These are phyloP conservation scores for Elanus axillaris DNA, from an alignment of 2,113 vertebrate genomes.

Conservation along the genomic window DNA sequence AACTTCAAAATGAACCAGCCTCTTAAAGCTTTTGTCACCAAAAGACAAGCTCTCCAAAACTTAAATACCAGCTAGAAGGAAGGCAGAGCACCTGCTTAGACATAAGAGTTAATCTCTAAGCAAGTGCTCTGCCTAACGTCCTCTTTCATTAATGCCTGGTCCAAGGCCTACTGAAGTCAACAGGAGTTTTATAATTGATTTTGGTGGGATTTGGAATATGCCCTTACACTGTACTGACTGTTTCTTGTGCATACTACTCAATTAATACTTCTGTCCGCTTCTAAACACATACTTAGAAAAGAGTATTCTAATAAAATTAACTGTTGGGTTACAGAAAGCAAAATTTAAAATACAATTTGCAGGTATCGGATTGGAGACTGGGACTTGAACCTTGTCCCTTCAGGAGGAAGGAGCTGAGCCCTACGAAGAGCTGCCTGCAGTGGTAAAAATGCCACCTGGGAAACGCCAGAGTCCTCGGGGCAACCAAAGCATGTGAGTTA, in stretches of 20 bases:
- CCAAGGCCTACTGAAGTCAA: background rate
- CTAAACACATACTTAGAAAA: background rate
- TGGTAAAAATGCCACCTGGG: background rate
- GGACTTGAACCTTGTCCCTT: background rate
- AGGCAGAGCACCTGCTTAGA: background rate
- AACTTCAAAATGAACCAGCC: constrained; percentile 8
- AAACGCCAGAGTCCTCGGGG: background rate
- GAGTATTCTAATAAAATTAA: background rate
- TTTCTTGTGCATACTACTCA: background rate
- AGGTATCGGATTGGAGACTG: background rate
- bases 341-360: background rate
- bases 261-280: background rate
- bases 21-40: background rate
- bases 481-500: rapidly evolving
- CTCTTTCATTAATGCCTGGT: background rate
- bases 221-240: background rate
- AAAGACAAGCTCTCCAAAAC: background rate
- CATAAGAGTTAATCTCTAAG: background rate
- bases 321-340: background rate
- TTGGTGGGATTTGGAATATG: background rate
- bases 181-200: background rate
- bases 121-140: background rate
- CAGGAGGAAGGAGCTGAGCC: background rate
- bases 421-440: background rate
- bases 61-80: background rate